Base-by-base conservation (phyloP, 1,140 invertebrate species). In the Sitobion miscanthi region DNA sequence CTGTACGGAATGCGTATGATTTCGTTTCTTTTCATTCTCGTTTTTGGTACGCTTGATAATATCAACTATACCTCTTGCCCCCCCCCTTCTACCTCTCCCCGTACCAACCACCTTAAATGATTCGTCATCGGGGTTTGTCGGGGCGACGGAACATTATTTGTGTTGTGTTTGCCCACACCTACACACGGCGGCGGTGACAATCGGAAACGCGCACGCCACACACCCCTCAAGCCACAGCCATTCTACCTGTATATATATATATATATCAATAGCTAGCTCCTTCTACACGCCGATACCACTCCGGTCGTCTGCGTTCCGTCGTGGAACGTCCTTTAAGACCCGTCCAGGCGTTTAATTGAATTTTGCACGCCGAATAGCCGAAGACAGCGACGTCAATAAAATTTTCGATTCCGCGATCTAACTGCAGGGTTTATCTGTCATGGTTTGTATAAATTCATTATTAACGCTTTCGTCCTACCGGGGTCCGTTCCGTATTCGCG, bases 31-130 rank as follows among this genome's bases (percentile, higher is more conserved):
- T 42, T 49, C 69, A 49, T 92, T 92, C n/a, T 92, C 91, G 14
- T 86, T 86, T 93, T 93, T 42, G 82, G 91, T 52, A 45, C 49
- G 91, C 91, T 86, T 54, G 91, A 93, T 93, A 93, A 57, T 47
- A 93, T 83, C 62, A 17, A 77, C 42, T 49, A 52, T 23, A 7
- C 25, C 30, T 17, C 54, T 30, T 3, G 14, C 25, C 90, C 9
- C 25, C 90, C 9, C 25, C 25, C 42, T 42, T 4, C 42, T 23
- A 7, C 25, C 30, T 7, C 54, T 30, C 25, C 90, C 25, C 14
- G 25, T 14, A 30, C 8, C 30, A 3, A 23, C n/a, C 21, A 20
- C 30, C 38, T 30, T 86, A 42, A 85, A 93, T 93, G 77, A 86
- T 85, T 93, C 82, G 85, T 86, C 42, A 42, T 25, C 9, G 38